Base-by-base conservation (phyloP, 2,797 vertebrate species). In the Botia kubotai region DNA sequence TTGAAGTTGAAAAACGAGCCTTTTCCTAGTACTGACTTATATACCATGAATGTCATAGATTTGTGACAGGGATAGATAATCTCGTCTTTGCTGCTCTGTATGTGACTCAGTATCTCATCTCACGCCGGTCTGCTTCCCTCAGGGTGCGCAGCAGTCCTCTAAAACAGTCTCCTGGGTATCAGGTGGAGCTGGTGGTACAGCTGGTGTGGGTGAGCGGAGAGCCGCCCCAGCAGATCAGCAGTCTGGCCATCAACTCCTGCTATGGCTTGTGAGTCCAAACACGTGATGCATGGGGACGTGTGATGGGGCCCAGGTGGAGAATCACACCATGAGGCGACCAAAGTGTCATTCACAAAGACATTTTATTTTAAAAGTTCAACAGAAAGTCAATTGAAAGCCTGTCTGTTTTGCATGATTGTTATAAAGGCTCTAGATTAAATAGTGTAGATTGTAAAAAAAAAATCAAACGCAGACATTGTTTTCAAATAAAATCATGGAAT, bases 131-230 rank as follows among this genome's bases (percentile, higher is more conserved):
- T 72, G 43, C 58, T 60, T 69, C 36, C 72, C 21, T 50, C 92
- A 99, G 98, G 93, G 97, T 99, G 86, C 97, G 96, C 91, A 97
- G 91, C 87, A 95, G 96, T 89, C 95, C 98, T 86, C 94, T 99
- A 85, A 98, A 98, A 88, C 97, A 99, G 90, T 97, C 96, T 89
- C 92, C 96, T 19, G 98, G 98, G 71, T 99, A 98, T 89, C 98
- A 99, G 91, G 95, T 95, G 79, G 98, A 99, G 76, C 90, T 99
- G 62, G 96, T 99, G 87, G 96, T 98, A 88, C 98, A 99, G 92
- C 92, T 98, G 82, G 96, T 99, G 79, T 99, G 98, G 98, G 98
- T 99, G 87, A 94, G 95, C 65, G 98, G 98, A 86, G 98, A 99
- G 88, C 98, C 97, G 80, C 98, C 98, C 62, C 98, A 98, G 50